Evolutionary conservation across 2,113 vertebrate genomes (phyloP).

Genomic region (Naja naja): DNA sequence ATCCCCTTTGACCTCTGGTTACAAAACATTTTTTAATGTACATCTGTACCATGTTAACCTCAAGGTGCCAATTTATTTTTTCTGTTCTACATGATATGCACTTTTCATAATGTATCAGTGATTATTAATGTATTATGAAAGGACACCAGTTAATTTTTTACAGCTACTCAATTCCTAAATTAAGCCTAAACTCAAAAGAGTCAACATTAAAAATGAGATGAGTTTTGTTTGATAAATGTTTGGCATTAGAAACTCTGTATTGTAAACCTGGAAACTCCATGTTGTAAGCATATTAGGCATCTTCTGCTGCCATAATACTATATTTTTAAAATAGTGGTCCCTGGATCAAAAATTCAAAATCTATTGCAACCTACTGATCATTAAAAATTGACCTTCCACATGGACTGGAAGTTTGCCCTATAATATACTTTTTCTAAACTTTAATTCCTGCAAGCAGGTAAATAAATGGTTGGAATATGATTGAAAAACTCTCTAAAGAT

Average conservation of each 20-base stretch:
- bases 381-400: neutral
- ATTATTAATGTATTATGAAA: neutral
- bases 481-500: neutral
- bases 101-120: neutral
- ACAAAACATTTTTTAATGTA: neutral
- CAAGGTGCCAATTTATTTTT: neutral
- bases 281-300: neutral
- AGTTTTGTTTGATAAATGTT: neutral
- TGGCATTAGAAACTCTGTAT: neutral
- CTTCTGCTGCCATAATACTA: neutral
- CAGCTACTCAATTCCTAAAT: neutral
- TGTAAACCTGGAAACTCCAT: neutral
- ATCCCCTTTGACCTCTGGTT: neutral
- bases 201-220: neutral
- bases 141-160: neutral
- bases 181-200: neutral
- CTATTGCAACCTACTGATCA: neutral
- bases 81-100: neutral
- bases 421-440: neutral
- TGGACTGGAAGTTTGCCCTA: neutral
- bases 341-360: neutral
- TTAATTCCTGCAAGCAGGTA: neutral
- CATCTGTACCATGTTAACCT: neutral
- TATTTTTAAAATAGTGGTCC: neutral
- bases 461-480: neutral